phyloP scores from a whole-genome alignment of 2,113 vertebrate species.

The Calidris pugnax region DNA sequence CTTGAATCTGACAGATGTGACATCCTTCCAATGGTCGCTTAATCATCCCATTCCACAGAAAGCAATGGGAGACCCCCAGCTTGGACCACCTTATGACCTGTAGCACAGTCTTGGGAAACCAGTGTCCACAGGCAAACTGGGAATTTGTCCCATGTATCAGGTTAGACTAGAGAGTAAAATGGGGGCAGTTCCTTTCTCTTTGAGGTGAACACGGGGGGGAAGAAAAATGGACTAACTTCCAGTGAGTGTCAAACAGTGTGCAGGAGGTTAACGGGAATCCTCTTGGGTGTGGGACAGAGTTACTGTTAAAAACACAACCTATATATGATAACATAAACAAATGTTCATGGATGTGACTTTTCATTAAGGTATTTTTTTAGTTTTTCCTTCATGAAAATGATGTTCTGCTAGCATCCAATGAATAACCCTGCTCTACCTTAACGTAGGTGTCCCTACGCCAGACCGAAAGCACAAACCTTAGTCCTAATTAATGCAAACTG shows the following conservation, averaged over 20 bases:
- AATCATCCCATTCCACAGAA: not conserved
- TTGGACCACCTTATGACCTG: not conserved
- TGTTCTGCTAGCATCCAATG: not conserved
- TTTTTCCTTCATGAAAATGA: not conserved
- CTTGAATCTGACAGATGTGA: not conserved
- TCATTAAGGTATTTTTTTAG: not conserved
- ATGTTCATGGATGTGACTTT: not conserved
- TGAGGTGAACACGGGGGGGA: not conserved
- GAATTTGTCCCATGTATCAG: not conserved
- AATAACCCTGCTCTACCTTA: not conserved
- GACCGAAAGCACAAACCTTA: not conserved
- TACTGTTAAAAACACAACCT: not conserved
- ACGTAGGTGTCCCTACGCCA: not conserved
- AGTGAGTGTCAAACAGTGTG: not conserved
- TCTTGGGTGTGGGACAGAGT: too few species aligned
- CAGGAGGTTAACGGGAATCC: not conserved
- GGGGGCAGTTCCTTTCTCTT: not conserved
- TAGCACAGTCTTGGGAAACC: not conserved
- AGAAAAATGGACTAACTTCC: not conserved
- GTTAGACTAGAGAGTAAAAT: not conserved
- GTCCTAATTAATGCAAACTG: not conserved
- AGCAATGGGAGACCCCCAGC: not conserved
- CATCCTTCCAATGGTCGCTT: not conserved
- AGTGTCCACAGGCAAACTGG: not conserved
- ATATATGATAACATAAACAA: not conserved